Base-by-base conservation (phyloP, 2,113 vertebrate species). In the Campylomormyrus numenius region DNA sequence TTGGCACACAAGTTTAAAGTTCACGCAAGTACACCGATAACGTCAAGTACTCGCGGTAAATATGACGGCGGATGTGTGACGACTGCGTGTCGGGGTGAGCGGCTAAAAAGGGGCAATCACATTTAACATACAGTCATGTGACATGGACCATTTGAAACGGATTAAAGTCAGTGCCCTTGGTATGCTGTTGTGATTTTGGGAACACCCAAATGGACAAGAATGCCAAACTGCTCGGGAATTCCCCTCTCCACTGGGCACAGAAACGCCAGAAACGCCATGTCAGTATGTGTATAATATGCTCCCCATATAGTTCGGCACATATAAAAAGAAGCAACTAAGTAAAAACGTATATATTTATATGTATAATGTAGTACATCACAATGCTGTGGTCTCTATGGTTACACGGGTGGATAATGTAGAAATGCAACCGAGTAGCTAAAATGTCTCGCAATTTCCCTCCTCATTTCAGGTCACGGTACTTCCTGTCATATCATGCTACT, bases 351-450 rank as follows among this genome's bases (percentile, higher is more conserved):
- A 80, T 80, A 42, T 80, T 39, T 80, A 80, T 80, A 35, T 80
- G 35, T 91, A 85, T 88, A 91, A 91, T 90, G 62, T 93, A 92
- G 93, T 94, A 95, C 95, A 92, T 95, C 95, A 96, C 94, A 95
- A 95, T 95, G 94, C 53, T 91, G 93, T 95, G 95, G 95, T 95
- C 94, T 94, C 94, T 94, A 93, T 93, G 90, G 90, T 93, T 91
- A 95, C 93, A 93, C 88, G 94, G 93, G 91, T 91, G 94, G 93
- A 92, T 90, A 91, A 88, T 42, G 91, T 92, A 90, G 45, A 89
- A 92, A 94, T 92, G 66, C 2, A 90, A 48, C 91, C 89, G 90
- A 88, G 92, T 86, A 90, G 90, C 89, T 90, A 53, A 92, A 92
- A 94, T 92, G 91, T 95, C 91, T 92, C 88, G 85, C 92, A 42